Evolutionary conservation across 2,888 invertebrate species (phyloP).

Genomic region (Lydus trimaculatus): DNA sequence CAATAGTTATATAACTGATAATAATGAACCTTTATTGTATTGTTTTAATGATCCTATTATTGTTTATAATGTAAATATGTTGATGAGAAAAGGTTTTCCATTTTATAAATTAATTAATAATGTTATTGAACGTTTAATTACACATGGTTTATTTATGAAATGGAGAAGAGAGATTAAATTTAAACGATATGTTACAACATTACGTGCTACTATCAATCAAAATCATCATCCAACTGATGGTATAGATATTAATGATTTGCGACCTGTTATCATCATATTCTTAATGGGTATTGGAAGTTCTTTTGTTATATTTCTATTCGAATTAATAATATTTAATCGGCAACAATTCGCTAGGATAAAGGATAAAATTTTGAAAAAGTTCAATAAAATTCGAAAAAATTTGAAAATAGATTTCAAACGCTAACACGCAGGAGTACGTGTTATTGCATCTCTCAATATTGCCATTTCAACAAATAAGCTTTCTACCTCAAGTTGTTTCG

Average conservation of each 20-base stretch:
- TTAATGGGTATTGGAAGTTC: background rate
- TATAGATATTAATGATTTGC: background rate
- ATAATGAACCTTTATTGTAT: constrained; percentile 41
- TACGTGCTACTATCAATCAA: background rate
- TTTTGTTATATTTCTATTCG: background rate
- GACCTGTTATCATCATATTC: background rate
- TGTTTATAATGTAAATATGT: constrained; percentile 48
- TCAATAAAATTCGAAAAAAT: too few species aligned
- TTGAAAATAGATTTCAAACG: too few species aligned
- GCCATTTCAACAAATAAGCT: too few species aligned
- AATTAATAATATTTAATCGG: background rate
- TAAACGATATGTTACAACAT: background rate
- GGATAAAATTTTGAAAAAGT: too few species aligned
- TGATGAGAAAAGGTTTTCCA: constrained; percentile 47
- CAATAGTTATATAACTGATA: constrained; percentile 39
- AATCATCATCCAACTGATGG: background rate
- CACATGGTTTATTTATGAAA: background rate
- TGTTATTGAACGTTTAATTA: constrained; percentile 31
- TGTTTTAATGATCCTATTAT: constrained; percentile 44
- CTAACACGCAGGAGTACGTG: too few species aligned
- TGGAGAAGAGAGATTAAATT: background rate
- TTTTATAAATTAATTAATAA: constrained; percentile 39
- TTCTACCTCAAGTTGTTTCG: too few species aligned
- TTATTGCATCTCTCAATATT: too few species aligned
- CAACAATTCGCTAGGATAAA: background rate